Evolutionary conservation across 2,797 vertebrate species (phyloP).

Genomic region (Gymnothorax javanicus): DNA sequence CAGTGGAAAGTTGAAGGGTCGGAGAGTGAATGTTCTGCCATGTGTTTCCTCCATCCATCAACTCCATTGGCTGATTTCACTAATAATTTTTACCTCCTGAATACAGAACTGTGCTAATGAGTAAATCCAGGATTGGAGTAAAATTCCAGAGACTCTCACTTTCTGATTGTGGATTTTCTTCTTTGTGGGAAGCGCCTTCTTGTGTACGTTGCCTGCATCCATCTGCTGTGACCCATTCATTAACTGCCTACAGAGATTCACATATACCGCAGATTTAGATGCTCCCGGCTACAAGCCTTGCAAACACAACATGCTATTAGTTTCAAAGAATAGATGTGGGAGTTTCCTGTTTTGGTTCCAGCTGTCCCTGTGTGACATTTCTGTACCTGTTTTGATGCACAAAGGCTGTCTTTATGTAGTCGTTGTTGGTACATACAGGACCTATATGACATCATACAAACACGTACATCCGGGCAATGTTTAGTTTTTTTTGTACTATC

Average conservation of each 20-base stretch:
- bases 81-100: background rate
- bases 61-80: background rate
- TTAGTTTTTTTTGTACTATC: background rate
- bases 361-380: background rate
- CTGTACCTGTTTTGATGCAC: background rate
- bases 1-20: background rate
- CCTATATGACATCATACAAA: background rate
- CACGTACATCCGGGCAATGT: background rate
- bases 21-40: background rate
- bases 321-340: conserved; percentile 1
- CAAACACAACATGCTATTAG: background rate
- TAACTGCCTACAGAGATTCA: background rate
- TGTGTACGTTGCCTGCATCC: background rate
- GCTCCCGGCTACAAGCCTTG: background rate
- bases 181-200: background rate
- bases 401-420: background rate
- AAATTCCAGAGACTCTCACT: background rate
- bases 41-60: background rate
- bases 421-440: background rate
- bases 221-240: conserved; percentile 4
- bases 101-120: background rate
- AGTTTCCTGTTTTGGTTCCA: background rate
- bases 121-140: background rate
- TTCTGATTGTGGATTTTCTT: background rate
- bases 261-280: conserved; percentile 2